Conservation (phyloP, 2,888 invertebrate species). For the Encarsia formosa region DNA sequence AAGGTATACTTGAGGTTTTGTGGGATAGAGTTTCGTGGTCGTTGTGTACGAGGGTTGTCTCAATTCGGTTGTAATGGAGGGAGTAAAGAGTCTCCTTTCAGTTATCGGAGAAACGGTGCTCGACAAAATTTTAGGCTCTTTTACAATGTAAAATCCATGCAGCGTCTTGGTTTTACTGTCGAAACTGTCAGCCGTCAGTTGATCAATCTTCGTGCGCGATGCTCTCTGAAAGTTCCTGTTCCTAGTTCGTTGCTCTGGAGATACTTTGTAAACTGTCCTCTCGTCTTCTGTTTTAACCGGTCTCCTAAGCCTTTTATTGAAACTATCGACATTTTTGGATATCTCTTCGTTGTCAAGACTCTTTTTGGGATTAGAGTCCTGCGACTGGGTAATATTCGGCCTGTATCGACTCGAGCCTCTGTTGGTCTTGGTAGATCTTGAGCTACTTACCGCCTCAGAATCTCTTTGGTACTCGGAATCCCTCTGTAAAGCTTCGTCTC, state of each 20-base stretch:
- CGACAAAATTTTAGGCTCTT: too few species aligned
- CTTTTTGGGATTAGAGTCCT: constrained; percentile 5
- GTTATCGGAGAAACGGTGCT: too few species aligned
- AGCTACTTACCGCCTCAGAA: constrained; percentile 21
- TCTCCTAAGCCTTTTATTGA: constrained; percentile 19
- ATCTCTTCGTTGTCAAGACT: constrained; percentile 1
- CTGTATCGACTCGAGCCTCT: constrained; percentile 31
- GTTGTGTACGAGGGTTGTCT: too few species aligned
- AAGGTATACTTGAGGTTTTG: too few species aligned
- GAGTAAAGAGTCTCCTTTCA: too few species aligned
- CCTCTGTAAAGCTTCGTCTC: constrained; percentile 22
- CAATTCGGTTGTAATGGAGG: neutral
- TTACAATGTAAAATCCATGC: too few species aligned
- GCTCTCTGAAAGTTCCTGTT: constrained; percentile 7
- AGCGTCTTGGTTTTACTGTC: constrained; percentile 7
- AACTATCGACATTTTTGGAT: constrained; percentile 2
- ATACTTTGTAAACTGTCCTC: constrained; percentile 1
- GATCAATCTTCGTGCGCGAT: constrained; percentile 16
- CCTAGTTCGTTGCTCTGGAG: constrained; percentile 9
- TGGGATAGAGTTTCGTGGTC: too few species aligned
- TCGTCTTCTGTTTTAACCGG: constrained; percentile 11
- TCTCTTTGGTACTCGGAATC: constrained; percentile 20
- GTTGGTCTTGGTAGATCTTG: constrained; percentile 25
- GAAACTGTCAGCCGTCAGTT: constrained; percentile 19
- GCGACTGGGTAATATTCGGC: constrained; percentile 9